Evolutionary conservation across 2,797 vertebrate species (phyloP), one percentile per base, ranked within the genome.

Genomic region (Enteromius viviparus): DNA sequence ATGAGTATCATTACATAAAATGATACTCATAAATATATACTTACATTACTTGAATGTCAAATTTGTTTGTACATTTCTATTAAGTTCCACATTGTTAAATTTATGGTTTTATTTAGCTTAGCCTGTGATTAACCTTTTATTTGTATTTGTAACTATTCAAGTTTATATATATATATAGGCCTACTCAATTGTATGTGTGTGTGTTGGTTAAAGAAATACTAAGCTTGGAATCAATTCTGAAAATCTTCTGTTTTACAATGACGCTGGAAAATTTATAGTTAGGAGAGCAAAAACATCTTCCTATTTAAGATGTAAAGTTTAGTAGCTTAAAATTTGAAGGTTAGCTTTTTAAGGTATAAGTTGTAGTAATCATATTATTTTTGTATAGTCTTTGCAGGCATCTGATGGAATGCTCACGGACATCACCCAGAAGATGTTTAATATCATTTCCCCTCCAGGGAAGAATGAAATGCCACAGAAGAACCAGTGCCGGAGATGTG

Each of bases 401-500:
- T 81, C 82, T 0, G 81, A 86, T 32, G 78, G 85, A 34, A 89
- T 80, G 0, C 6, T 94, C 0, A 71, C 92, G 60, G 58, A 90
- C 9, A 91, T 94, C 81, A 89, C 90, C 17, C 75, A 87, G 80
- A 87, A 92, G 53, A 91, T 95, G 94, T 95, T 95, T 85, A 76
- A 83, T 47, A 88, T 95, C 1, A 89, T 95, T 85, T 82, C 93
- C 9, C 66, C 89, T 0, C 94, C 94, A n/a, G 60, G 85, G 2
- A 49, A 53, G 76, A 85, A 91, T 34, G 64, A 84, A 12, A 84
- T 1, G 3, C 90, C 87, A 23, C 81, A 21, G 32, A 78, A 85
- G 23, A 84, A 76, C 3, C 85, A 53, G 0, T 96, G 95, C 84
- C 91, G 87, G 10, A 90, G 23, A 1, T 96, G 95, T 8, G 95